Percentiles rank a stretch among this genome's conserved stretches.
phyloP scores from a whole-genome alignment of 64 coral and sea anemone species.

The Pachyseris speciosa region DNA sequence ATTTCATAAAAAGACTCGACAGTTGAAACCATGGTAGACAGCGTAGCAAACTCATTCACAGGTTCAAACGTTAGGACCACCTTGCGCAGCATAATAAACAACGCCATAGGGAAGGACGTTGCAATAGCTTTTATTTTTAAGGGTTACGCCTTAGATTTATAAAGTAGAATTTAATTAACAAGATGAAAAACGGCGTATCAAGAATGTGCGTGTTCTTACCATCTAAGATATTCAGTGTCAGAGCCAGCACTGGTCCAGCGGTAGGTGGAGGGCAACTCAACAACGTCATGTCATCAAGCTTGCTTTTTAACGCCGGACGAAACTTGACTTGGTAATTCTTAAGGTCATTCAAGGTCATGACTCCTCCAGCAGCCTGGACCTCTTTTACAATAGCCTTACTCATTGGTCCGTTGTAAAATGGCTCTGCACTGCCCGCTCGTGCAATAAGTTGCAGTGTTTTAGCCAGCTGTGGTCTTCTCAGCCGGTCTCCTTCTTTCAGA shows the following conservation, averaged over 20 bases:
- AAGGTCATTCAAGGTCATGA: slow-evolving; percentile 79
- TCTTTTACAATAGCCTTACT: slow-evolving; percentile 81
- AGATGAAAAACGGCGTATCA: neutral
- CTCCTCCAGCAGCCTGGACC: slow-evolving; percentile 77
- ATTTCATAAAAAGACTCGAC: no score
- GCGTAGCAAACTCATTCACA: no score
- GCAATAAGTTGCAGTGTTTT: slow-evolving; percentile 82
- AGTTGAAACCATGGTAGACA: no score
- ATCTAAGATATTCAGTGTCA: slow-evolving; percentile 88
- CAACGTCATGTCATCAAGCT: slow-evolving; percentile 75
- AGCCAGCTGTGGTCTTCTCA: slow-evolving; percentile 85
- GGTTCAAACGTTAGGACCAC: no score
- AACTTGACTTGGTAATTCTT: slow-evolving; percentile 88
- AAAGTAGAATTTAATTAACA: no score
- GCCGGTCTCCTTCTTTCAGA: slow-evolving; percentile 79
- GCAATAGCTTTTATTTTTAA: neutral
- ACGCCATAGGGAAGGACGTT: no score
- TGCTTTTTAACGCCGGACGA: slow-evolving; percentile 72
- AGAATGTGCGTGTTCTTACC: slow-evolving; percentile 34
- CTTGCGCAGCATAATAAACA: no score
- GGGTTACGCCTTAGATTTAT: no score
- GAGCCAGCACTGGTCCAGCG: slow-evolving; percentile 88
- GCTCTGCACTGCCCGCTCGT: slow-evolving; percentile 72
- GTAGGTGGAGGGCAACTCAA: slow-evolving; percentile 90
- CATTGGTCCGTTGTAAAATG: slow-evolving; percentile 84